Conservation (phyloP, 2,888 invertebrate genomes). For the Tinea trinotella region DNA sequence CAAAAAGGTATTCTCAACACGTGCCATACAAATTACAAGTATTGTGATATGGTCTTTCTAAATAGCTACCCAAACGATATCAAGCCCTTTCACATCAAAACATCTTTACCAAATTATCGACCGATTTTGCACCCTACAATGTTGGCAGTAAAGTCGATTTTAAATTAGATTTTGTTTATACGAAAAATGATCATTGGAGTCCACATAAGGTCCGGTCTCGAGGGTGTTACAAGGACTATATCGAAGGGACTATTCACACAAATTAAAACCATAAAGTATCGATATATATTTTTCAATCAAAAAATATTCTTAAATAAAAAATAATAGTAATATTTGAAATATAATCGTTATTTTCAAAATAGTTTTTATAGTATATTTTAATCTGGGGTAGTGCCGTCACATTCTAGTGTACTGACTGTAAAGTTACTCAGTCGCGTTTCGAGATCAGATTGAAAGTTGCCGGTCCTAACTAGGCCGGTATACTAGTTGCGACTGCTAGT, state of each 20-base stretch:
- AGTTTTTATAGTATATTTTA: too few species aligned
- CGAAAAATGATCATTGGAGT: not conserved
- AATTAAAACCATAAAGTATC: too few species aligned
- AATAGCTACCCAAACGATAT: constrained; percentile 49
- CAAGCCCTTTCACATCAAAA: constrained; percentile 37
- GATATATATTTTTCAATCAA: too few species aligned
- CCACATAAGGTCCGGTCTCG: constrained; percentile 40
- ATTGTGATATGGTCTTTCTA: constrained; percentile 47
- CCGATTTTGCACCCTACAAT: not conserved
- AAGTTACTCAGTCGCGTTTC: too few species aligned
- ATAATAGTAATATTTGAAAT: too few species aligned
- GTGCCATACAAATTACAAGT: constrained; percentile 54
- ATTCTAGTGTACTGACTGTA: too few species aligned
- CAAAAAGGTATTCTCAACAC: constrained; percentile 28
- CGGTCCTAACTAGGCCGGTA: too few species aligned
- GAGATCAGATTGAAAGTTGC: too few species aligned
- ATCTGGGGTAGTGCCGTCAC: too few species aligned
- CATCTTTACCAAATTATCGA: not conserved
- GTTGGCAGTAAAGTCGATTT: not conserved
- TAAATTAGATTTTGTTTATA: not conserved
- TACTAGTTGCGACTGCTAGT: too few species aligned
- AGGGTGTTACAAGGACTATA: constrained; percentile 33
- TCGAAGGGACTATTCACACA: not conserved
- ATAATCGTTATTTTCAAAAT: too few species aligned
- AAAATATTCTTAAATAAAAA: too few species aligned